Evolutionary conservation across 37 sponge, comb jelly and placozoan genomes (phyloP), one percentile per base, ranked within the genome.

Genomic region (Chondrilla cf. caribensis): DNA sequence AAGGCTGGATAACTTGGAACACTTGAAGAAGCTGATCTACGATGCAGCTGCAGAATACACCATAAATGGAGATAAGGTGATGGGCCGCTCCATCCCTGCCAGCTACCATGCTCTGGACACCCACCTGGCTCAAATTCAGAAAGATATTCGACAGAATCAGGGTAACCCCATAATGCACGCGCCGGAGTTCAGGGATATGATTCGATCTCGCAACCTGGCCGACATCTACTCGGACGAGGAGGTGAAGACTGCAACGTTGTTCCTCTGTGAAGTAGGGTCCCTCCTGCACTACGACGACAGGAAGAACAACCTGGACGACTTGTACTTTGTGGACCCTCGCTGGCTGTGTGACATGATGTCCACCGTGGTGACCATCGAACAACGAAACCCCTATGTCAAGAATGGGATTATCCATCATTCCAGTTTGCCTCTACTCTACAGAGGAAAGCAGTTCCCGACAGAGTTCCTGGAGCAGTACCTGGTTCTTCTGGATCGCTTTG

Each of bases 211-310:
- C 57, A 78, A 44, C 15, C 77, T 90, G 1, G 58, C 86, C 21
- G 96, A 95, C 67, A 87, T 95, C 19, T 80, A 66, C 21, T 82
- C 84, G 19, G 93, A 95, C 36, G 91, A 90, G 2, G 96, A 95
- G 68, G 64, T 92, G 58, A 84, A 90, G 67, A 87, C 87, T 47
- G 96, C 93, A 41, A 90, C 90, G 31, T 75, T 87, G 32, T 95
- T 95, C 81, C 82, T 92, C 59, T 90, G 87, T 38, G 84, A 95
- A 17, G 86, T 92, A 17, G 93, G 96, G 28, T 85, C 93, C 7
- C 76, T 95, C 39, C 96, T 95, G 26, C 93, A 95, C 77, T 95
- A 86, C 58, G 90, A 95, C 67, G 96, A 95, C 71, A 67, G 93
- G 5, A 88, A 85, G 39, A 87, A 88, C 83, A 85, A 87, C 54